Evolutionary conservation across 2,888 invertebrate species (phyloP), one percentile per base, ranked within the genome.

Genomic region (Cantharis lateralis): DNA sequence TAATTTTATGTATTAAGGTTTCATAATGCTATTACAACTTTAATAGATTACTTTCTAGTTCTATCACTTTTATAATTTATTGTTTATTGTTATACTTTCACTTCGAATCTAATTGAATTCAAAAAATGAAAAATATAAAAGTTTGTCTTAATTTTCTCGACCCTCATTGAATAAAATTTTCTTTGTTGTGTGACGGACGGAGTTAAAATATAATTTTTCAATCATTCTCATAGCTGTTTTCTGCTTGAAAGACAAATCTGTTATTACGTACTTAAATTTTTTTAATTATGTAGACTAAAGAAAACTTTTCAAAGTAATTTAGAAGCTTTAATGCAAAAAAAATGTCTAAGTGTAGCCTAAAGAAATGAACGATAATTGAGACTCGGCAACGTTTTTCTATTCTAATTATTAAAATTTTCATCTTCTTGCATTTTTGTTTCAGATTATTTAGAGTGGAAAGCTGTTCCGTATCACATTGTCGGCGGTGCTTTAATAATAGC

Each of bases 401-500:
- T 66, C 66, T 71, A 62, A 63, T 26, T 62, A 15, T 71, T 24
- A 26, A 26, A 24, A 24, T 18, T 11, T 62, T 61, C 66, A 72
- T 62, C 28, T 68, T 26, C 28, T 28, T 15, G 26, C 66, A 66
- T 76, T 76, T 77, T 75, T 80, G 68, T 85, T 84, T 62, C 84
- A 84, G 85, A 82, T 70, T 87, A 78, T 86, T 88, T 80, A 86
- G 89, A 82, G 88, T 89, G 85, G 84, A 83, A 89, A 87, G 83
- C 88, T 89, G 9, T 88, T 89, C 72, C 81, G 18, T 92, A 91
- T 88, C 91, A 92, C 88, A 89, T 91, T 16, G 89, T 88, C 78
- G 87, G 91, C 16, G 91, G 91, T 66, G 87, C 91, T 79, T 89
- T 92, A 80, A 89, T 92, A 66, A 90, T 91, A 73, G 90, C 90